Evolutionary conservation across 2,797 vertebrate species (phyloP).

Genomic region (Catamblyrhynchus diadema): DNA sequence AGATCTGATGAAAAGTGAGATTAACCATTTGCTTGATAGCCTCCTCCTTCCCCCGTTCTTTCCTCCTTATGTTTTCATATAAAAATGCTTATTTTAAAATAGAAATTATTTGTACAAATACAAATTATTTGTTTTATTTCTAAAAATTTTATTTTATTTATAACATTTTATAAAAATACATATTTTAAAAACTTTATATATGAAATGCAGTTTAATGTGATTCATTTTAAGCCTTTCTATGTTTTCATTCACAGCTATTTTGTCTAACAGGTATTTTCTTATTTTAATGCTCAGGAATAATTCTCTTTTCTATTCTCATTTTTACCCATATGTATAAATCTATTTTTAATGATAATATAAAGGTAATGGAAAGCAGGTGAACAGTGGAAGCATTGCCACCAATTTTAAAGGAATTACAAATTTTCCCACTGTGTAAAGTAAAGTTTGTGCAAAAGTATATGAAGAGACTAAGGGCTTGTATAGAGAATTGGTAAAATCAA

Average conservation of each 20-base stretch:
- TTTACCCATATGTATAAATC: background rate
- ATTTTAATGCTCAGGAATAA: background rate
- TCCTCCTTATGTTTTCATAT: background rate
- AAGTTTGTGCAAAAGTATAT: background rate
- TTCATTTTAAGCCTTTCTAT: background rate
- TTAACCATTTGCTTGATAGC: background rate
- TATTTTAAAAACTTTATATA: background rate
- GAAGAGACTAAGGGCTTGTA: background rate
- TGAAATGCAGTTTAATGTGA: background rate
- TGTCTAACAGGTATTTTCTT: background rate
- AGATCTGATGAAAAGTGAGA: background rate
- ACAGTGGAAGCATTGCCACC: background rate
- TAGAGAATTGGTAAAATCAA: background rate
- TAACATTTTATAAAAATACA: background rate
- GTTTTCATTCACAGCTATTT: background rate
- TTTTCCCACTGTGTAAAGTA: background rate
- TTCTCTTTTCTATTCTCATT: background rate
- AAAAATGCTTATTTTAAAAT: rapidly evolving
- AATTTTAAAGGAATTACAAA: background rate
- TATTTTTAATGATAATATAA: background rate
- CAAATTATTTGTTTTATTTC: rapidly evolving
- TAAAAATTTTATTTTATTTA: background rate
- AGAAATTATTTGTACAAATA: background rate
- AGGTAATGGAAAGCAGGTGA: background rate
- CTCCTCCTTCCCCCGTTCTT: background rate